These are phyloP conservation scores for Aythya baeri DNA, from an alignment of 2,113 vertebrate genomes.

Conservation along the genomic window DNA sequence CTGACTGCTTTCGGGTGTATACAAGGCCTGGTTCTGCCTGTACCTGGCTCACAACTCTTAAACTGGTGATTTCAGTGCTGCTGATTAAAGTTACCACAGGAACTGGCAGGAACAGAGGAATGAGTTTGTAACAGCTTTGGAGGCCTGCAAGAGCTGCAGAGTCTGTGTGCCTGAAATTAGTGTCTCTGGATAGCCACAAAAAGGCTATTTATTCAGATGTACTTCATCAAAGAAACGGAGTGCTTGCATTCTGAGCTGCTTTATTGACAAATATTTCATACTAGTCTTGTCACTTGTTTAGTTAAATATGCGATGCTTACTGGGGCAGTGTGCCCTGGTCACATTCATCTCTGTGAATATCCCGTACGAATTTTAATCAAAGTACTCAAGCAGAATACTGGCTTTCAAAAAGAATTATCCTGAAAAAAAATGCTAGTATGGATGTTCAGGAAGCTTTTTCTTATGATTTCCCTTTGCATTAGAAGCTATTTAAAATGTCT, in stretches of 20 bases:
- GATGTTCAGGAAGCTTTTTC: neutral
- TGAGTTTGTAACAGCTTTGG: rapidly evolving
- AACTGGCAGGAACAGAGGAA: neutral
- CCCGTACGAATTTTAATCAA: neutral
- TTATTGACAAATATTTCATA: neutral
- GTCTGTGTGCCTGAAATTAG: neutral
- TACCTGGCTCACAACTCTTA: neutral
- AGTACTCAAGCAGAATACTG: neutral
- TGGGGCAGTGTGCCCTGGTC: neutral
- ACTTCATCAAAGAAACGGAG: neutral
- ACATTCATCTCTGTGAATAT: neutral
- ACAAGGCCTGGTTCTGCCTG: neutral
- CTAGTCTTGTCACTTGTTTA: neutral
- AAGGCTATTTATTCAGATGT: neutral
- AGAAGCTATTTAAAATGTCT: neutral
- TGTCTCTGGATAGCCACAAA: neutral
- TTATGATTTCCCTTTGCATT: neutral
- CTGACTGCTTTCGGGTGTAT: neutral
- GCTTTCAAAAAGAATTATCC: neutral
- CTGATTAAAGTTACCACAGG: neutral
- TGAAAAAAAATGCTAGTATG: neutral
- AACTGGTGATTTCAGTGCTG: neutral
- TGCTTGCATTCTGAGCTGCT: neutral
- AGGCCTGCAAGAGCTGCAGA: neutral
- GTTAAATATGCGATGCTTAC: neutral